Evolutionary conservation across 1,140 invertebrate genomes (phyloP).

Genomic region (Hetaerina americana): DNA sequence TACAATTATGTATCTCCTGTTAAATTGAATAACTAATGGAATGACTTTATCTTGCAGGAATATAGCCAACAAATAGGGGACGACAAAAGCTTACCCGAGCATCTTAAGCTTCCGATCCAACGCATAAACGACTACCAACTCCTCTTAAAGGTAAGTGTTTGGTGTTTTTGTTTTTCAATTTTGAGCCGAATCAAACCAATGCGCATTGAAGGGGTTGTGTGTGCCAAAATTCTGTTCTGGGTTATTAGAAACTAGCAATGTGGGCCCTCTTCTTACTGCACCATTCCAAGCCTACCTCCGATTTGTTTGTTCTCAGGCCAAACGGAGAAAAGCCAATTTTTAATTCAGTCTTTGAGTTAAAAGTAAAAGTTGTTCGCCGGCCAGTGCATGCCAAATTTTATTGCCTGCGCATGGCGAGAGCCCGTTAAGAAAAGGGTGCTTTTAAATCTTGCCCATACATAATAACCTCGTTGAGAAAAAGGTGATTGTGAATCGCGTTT

Average conservation of each 20-base stretch:
- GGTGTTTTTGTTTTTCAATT: neutral
- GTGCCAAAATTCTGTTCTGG: too few relatives aligned
- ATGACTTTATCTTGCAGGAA: constrained; percentile 52
- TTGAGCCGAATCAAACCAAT: too few relatives aligned
- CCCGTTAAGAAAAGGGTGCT: neutral
- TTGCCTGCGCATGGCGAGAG: neutral
- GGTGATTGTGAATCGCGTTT: too few relatives aligned
- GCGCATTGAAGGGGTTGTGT: too few relatives aligned
- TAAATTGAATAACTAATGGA: too few relatives aligned
- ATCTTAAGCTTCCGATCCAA: constrained; percentile 86
- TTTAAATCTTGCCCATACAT: too few relatives aligned
- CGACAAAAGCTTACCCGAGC: constrained; percentile 77
- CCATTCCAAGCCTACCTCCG: neutral
- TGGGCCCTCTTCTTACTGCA: neutral
- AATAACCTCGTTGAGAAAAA: too few relatives aligned
- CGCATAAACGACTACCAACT: constrained; percentile 95
- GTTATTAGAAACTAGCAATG: neutral
- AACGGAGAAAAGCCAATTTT: neutral
- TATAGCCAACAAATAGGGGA: constrained; percentile 72
- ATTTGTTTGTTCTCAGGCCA: neutral
- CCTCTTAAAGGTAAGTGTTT: constrained; percentile 67
- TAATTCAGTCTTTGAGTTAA: neutral
- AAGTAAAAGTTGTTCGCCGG: neutral
- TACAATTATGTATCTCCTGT: too few relatives aligned
- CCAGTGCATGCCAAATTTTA: neutral